phyloP scores from a whole-genome alignment of 2,888 invertebrate genomes.

The Hyles lineata region DNA sequence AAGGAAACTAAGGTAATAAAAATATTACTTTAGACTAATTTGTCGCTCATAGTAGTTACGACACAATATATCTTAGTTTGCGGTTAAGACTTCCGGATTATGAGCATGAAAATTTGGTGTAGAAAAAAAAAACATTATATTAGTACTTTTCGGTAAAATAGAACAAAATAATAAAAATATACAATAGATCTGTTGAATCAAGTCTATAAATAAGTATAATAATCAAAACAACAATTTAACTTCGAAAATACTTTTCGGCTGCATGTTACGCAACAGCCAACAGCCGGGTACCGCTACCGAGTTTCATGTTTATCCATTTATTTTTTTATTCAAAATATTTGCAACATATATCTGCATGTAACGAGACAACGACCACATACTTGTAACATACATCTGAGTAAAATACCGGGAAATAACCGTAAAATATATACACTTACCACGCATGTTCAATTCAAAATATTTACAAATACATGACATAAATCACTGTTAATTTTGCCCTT shows the following conservation, averaged over 20 bases:
- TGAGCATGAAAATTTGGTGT: too few species aligned
- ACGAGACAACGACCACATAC: neutral
- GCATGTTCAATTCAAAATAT: slow-evolving; percentile 16
- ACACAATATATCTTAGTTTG: too few species aligned
- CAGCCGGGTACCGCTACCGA: neutral
- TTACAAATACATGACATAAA: slow-evolving; percentile 2
- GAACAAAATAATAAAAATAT: too few species aligned
- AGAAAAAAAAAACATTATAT: too few species aligned
- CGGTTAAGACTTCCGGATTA: too few species aligned
- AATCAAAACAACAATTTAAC: too few species aligned
- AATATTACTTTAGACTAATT: too few species aligned
- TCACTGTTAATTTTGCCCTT: neutral
- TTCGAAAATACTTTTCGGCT: neutral
- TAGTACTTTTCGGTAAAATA: too few species aligned
- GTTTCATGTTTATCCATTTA: neutral
- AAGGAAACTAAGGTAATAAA: too few species aligned
- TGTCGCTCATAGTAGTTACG: too few species aligned
- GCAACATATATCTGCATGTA: slow-evolving; percentile 5
- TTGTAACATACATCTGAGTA: neutral
- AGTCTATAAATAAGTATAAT: too few species aligned
- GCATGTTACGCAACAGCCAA: neutral
- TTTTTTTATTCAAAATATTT: slow-evolving; percentile 14
- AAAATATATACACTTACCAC: neutral
- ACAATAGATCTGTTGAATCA: too few species aligned
- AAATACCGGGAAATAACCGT: slow-evolving; percentile 4